These are phyloP conservation scores for Mantis religiosa DNA, from an alignment of 2,888 invertebrate genomes.

Conservation along the genomic window DNA sequence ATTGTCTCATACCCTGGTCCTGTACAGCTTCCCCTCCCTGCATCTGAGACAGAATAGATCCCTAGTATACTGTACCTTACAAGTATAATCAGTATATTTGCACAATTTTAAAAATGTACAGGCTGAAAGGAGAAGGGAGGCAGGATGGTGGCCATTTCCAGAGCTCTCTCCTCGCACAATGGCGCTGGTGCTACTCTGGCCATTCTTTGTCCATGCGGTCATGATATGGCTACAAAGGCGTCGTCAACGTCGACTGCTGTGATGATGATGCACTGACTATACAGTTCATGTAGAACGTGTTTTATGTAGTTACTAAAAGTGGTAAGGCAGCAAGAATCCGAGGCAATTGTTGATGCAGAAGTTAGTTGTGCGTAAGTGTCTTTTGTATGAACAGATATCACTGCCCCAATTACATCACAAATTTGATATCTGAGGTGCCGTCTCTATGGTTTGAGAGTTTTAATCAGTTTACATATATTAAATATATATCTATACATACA, in stretches of 20 bases:
- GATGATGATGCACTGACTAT: background rate
- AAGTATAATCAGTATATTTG: background rate
- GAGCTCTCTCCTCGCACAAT: slow-evolving; percentile 55
- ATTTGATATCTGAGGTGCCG: background rate
- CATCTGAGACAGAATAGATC: too few relatives aligned
- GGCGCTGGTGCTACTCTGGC: slow-evolving; percentile 61
- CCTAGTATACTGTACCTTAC: too few relatives aligned
- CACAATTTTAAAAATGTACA: background rate
- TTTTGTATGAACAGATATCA: background rate
- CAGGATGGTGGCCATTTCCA: slow-evolving; percentile 59
- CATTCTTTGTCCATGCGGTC: slow-evolving; percentile 49
- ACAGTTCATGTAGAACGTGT: background rate
- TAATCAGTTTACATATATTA: background rate
- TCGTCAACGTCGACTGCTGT: background rate
- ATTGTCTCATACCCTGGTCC: too few relatives aligned
- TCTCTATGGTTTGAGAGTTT: background rate
- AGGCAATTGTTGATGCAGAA: background rate
- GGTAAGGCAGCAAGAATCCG: background rate
- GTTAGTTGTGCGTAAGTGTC: background rate
- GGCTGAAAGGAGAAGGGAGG: slow-evolving; percentile 29
- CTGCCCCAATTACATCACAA: background rate
- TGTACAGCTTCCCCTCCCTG: too few relatives aligned
- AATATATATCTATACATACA: background rate
- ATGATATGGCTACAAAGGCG: slow-evolving; percentile 18
- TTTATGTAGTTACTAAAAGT: background rate